Base-by-base conservation (phyloP, 2,113 vertebrate genomes). In the Stigmatopora argus region DNA sequence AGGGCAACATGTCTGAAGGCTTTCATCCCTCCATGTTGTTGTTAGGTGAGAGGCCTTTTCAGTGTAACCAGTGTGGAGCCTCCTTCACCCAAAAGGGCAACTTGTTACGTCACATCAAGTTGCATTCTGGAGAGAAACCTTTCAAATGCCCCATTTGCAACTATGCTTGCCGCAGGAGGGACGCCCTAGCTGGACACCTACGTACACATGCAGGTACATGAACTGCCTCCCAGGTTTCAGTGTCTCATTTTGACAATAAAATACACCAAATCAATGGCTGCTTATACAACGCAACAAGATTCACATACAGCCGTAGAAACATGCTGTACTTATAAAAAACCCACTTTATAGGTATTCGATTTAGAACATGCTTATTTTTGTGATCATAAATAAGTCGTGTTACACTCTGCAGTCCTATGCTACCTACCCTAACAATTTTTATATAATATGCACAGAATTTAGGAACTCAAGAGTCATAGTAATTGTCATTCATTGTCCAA, bases 31-130 rank as follows among this genome's bases (percentile, higher is more conserved):
- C 56, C 59, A 26, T 63, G 45, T 41, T 71, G 51, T 70, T 81
- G 63, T 38, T 69, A 98, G 96, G 95, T 31, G 96, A 98, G 79
- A 89, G 96, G 66, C 96, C 96, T 0, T 98, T 98, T 89, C 94
- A 96, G 67, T 98, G 96, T 88, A 96, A 94, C 89, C 95, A 98
- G 91, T 98, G 96, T 0, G 96, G 96, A 2, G 96, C 96, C 66
- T 97, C 96, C 79, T 98, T 98, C 88, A 98, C 96, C 15, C 96
- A 98, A 88, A 98, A 98, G 83, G 96, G 96, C n/a, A 98, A 97
- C 88, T 87, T 98, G 65, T 82, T 98, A 69, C 94, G 96, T 2
- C 96, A 98, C 89, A 97, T 96, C 87, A 98, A 98, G 75, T 89
- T 98, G 83, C 96, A 98, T 83, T 98, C 96, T 0, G 96, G 96